Percentiles rank a stretch among this genome's conserved stretches.
These are phyloP conservation scores for Idaea straminata DNA, from an alignment of 2,888 invertebrate genomes.

Conservation along the genomic window DNA sequence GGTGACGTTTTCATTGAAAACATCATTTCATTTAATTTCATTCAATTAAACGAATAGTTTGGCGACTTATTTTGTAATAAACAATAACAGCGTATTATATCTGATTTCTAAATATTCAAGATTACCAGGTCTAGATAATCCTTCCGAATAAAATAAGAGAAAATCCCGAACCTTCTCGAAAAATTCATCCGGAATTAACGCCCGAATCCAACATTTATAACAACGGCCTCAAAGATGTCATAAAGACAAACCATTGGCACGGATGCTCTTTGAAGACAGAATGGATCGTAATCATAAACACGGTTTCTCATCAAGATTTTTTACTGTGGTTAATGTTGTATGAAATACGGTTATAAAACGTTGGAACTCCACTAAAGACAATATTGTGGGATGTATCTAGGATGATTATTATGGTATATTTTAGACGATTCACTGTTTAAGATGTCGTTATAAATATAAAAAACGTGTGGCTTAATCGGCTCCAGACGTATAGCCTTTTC, in stretches of 20 bases:
- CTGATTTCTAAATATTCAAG: too few relatives aligned
- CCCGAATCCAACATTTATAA: background rate
- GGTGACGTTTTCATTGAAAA: too few relatives aligned
- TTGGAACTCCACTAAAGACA: background rate
- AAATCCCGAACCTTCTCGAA: background rate
- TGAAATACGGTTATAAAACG: conserved; percentile 14
- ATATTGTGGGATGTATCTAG: background rate
- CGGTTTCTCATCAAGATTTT: conserved; percentile 15
- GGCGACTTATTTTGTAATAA: too few relatives aligned
- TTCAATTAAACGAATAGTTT: too few relatives aligned
- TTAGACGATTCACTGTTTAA: background rate
- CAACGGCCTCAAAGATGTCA: conserved; percentile 6
- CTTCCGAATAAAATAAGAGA: background rate
- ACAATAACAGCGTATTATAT: too few relatives aligned
- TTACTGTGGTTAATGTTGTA: conserved; percentile 15
- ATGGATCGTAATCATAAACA: conserved; percentile 16
- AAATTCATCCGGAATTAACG: background rate
- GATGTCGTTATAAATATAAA: background rate
- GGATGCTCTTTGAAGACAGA: conserved; percentile 12
- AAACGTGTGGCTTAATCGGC: too few relatives aligned
- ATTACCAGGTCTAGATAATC: background rate
- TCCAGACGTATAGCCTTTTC: too few relatives aligned
- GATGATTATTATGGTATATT: background rate
- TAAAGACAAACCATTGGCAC: conserved; percentile 11
- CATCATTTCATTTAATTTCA: too few relatives aligned